A percentile compares a stretch with the other conserved stretches of the same genome.
phyloP scores from a whole-genome alignment of 1,140 invertebrate species.

The Scylla paramamosain region DNA sequence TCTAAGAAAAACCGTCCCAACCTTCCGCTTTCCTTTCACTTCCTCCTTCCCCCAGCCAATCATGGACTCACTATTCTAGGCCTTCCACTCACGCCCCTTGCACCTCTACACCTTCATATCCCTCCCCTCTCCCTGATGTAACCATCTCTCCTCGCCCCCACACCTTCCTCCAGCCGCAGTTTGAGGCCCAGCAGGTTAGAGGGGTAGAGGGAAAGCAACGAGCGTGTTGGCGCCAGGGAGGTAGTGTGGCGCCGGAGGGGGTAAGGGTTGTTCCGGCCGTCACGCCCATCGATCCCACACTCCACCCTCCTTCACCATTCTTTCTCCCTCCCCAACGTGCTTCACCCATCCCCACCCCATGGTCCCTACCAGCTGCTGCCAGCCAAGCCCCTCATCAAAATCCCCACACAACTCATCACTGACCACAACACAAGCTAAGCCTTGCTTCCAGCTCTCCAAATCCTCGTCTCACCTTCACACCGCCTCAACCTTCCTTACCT shows the following conservation, averaged over 20 bases:
- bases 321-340: neutral
- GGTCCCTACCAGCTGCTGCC: neutral
- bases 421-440: too few relatives aligned
- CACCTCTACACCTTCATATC: neutral
- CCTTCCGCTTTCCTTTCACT: neutral
- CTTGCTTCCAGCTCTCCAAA: too few relatives aligned
- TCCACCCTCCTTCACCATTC: neutral
- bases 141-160: too few relatives aligned
- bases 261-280: neutral
- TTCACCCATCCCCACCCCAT: neutral
- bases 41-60: neutral
- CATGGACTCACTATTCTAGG: neutral
- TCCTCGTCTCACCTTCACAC: neutral
- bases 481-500: neutral
- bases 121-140: neutral
- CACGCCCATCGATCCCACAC: slow-evolving; percentile 46
- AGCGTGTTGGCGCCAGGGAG: neutral
- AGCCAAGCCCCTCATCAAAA: too few relatives aligned
- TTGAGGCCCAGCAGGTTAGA: neutral
- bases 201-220: neutral
- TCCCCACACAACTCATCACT: too few relatives aligned
- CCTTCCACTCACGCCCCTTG: neutral
- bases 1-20: too few relatives aligned
- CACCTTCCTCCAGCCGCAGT: neutral
- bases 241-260: slow-evolving; percentile 33